Base-by-base conservation (phyloP, 2,797 vertebrate genomes). In the Microchirus variegatus region DNA sequence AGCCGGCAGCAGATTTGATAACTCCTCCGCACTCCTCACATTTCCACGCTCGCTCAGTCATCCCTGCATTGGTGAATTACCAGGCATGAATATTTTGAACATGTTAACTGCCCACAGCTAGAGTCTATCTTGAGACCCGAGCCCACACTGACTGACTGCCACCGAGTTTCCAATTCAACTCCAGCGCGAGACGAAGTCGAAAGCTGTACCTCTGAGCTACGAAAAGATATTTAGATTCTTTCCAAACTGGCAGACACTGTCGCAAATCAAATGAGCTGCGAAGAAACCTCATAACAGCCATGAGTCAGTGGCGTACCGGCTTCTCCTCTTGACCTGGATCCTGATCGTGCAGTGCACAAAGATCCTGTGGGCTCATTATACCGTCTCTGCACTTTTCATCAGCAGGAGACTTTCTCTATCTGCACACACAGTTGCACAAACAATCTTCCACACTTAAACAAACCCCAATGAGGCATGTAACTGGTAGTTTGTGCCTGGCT, bases 401-500 rank as follows among this genome's bases (percentile, higher is more conserved):
- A 76, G 68, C 63, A 16, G 47, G 62, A 72, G 51, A 60, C 71
- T 66, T 11, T 64, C 52, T 10, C 47, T 22, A 5, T 22, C 22
- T 22, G 22, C n/a, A 68, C 55, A 70, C 54, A 15, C 63, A 57
- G 44, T 67, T 59, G 69, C 77, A 84, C 72, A 81, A 77, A 77
- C 78, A 73, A 68, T 78, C 71, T 73, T 78, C 64, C 72, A 78
- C 86, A 80, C 79, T 78, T 78, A 83, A 84, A 68, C n/a, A 44
- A 82, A 81, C 61, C 78, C 78, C 76, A 88, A 84, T 86, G 87
- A 88, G 82, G 75, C 88, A 57, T 83, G 70, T 81, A 87, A 90
- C 73, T 71, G 80, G 59, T 48, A 73, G 71, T 80, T 75, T 72
- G 69, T 70, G 79, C 55, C 46, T 5, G 61, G 66, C 66, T 67